These are phyloP conservation scores for Andinoacara biseriatus DNA, from an alignment of 2,113 vertebrate species.

Conservation along the genomic window DNA sequence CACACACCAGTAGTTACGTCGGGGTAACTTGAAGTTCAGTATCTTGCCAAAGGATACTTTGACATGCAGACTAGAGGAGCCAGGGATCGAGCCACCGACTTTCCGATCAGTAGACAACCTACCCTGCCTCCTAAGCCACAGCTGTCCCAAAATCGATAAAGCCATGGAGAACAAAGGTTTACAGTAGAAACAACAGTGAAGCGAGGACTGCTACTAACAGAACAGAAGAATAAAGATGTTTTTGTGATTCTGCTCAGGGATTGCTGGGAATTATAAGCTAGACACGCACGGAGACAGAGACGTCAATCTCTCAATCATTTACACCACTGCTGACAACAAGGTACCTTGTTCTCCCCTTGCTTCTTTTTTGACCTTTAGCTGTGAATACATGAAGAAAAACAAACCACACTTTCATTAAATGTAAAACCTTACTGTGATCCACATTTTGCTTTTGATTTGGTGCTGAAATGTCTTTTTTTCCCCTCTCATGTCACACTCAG, in stretches of 20 bases:
- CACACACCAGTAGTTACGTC: no score
- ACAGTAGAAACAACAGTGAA: background rate
- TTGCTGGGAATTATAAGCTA: conserved; percentile 82
- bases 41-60: no score
- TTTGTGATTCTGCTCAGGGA: conserved; percentile 74
- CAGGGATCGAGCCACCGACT: no score
- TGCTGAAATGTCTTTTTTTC: background rate
- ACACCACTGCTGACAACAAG: conserved; percentile 76
- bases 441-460: background rate
- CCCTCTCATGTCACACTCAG: conserved; percentile 66
- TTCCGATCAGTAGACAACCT: no score
- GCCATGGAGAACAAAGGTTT: background rate
- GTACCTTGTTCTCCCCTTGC: conserved; percentile 64
- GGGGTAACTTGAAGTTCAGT: no score
- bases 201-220: background rate
- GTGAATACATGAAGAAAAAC: background rate
- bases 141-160: no score
- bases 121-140: no score
- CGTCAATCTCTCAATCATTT: conserved; percentile 83
- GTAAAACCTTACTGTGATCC: background rate
- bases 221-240: background rate
- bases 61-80: no score
- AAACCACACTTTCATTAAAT: fast-evolving
- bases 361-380: background rate
- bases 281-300: conserved; percentile 90